A percentile compares a stretch with the other conserved stretches of the same genome.
phyloP scores from a whole-genome alignment of 2,888 invertebrate species.

The Oscheius sp. region DNA sequence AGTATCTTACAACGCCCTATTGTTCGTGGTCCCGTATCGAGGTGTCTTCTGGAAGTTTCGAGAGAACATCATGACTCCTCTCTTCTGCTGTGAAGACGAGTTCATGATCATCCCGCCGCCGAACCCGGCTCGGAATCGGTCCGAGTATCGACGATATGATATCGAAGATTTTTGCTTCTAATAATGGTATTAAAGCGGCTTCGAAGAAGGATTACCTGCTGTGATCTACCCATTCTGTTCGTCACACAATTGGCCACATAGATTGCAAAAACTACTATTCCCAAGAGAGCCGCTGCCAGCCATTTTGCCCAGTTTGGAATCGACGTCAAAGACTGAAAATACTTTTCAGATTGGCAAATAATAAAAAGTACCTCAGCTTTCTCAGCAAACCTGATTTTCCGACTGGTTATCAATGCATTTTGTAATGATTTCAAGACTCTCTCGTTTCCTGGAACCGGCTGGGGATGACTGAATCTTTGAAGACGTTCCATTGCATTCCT shows the following conservation, averaged over 20 bases:
- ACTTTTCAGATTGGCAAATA: background rate
- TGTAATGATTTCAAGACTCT: conserved; percentile 21
- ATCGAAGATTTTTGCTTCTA: conserved; percentile 47
- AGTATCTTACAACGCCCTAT: conserved; percentile 20
- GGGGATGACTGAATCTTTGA: conserved; percentile 33
- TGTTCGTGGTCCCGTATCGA: conserved; percentile 43
- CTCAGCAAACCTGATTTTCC: conserved; percentile 14
- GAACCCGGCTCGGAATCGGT: conserved; percentile 56
- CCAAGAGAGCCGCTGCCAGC: conserved; percentile 45
- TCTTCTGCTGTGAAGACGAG: conserved; percentile 51
- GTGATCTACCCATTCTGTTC: conserved; percentile 43
- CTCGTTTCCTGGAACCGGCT: conserved; percentile 10
- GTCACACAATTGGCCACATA: conserved; percentile 60
- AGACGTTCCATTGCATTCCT: conserved; percentile 36
- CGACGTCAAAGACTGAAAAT: conserved; percentile 36
- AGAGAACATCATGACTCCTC: conserved; percentile 58
- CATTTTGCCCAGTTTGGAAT: conserved; percentile 56
- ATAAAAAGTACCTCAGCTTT: conserved; percentile 11
- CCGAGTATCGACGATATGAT: conserved; percentile 44
- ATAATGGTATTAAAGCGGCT: no score
- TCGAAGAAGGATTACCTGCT: background rate
- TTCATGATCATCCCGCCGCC: conserved; percentile 60
- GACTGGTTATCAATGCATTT: conserved; percentile 13
- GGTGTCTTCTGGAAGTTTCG: conserved; percentile 50
- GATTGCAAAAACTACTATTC: conserved; percentile 49